These are phyloP conservation scores for Eulithis prunata DNA, from an alignment of 2,888 invertebrate genomes.

Conservation along the genomic window DNA sequence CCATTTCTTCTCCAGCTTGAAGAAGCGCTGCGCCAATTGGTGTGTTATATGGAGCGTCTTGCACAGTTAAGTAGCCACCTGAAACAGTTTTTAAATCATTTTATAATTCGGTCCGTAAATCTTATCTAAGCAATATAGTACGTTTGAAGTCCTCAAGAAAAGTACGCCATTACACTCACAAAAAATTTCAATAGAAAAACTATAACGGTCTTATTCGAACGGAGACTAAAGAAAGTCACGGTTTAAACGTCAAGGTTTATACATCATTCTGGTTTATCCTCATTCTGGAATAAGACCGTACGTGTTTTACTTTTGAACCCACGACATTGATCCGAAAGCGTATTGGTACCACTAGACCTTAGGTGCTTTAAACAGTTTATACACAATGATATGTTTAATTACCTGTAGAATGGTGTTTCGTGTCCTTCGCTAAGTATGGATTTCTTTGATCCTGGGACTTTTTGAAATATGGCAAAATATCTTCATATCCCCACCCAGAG, in stretches of 20 bases:
- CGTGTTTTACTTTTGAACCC: no score
- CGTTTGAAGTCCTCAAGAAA: no score
- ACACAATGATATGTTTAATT: constrained; percentile 26
- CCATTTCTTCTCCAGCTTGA: constrained; percentile 96
- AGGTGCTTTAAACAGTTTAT: background rate
- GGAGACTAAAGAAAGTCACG: no score
- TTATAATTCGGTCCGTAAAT: background rate
- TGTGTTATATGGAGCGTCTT: constrained; percentile 91
- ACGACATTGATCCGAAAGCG: no score
- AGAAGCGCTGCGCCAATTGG: constrained; percentile 93
- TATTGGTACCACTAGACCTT: no score
- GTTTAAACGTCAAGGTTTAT: no score
- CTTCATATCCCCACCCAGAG: constrained; percentile 94
- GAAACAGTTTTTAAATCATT: constrained; percentile 47
- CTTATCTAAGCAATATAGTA: no score
- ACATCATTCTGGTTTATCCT: no score
- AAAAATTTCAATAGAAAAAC: no score
- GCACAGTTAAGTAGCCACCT: constrained; percentile 91
- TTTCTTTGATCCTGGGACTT: constrained; percentile 95
- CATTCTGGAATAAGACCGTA: no score
- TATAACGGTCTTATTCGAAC: no score
- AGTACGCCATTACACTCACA: no score
- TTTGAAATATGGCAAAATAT: constrained; percentile 92
- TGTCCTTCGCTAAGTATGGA: constrained; percentile 92
- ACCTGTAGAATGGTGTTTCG: constrained; percentile 89